phyloP scores from a whole-genome alignment of 2,113 vertebrate genomes.

The Halcyon senegalensis region DNA sequence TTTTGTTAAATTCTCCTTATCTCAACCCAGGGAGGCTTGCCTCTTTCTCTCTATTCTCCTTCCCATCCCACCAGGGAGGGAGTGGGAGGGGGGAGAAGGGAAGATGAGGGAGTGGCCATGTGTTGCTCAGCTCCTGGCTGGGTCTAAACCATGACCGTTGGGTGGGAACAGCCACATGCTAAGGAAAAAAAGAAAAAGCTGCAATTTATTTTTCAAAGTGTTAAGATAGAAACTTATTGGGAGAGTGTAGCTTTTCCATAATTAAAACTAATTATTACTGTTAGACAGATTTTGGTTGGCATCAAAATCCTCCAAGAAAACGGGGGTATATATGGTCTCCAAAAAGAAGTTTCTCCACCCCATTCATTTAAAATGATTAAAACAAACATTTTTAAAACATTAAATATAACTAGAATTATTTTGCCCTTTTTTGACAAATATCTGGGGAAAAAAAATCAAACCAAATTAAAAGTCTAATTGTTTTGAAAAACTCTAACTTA shows the following conservation, averaged over 20 bases:
- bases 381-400: background rate
- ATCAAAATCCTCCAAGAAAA: background rate
- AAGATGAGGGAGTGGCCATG: background rate
- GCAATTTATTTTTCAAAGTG: background rate
- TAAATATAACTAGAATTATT: background rate
- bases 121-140: background rate
- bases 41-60: too few relatives aligned
- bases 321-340: rapidly evolving
- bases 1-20: too few relatives aligned
- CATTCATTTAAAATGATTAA: background rate
- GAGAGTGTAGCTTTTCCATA: background rate
- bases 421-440: rapidly evolving
- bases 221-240: background rate
- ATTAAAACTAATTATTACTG: background rate
- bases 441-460: background rate
- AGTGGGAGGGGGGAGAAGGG: too few relatives aligned
- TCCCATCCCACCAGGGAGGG: too few relatives aligned
- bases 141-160: background rate
- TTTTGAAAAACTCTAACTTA: background rate
- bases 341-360: background rate
- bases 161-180: background rate
- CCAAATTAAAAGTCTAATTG: background rate
- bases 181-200: background rate
- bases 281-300: background rate
- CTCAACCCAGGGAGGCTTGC: too few relatives aligned